phyloP scores from a whole-genome alignment of 2,888 invertebrate species.

The Sipha maydis region DNA sequence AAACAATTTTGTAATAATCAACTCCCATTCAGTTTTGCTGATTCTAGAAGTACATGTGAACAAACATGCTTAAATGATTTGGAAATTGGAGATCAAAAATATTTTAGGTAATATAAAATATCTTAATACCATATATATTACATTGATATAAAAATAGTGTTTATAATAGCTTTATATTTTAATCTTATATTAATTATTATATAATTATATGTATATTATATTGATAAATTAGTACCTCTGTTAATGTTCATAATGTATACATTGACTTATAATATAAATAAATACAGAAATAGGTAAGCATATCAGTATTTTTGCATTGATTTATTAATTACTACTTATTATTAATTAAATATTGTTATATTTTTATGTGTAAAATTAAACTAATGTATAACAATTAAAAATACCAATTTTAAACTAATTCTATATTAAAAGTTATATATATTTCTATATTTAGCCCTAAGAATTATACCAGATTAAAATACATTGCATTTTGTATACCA shows the following conservation, averaged over 20 bases:
- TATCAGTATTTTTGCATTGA: too few species aligned
- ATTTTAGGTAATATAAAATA: constrained; percentile 59
- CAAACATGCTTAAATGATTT: constrained; percentile 13
- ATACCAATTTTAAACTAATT: neutral
- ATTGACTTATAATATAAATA: too few species aligned
- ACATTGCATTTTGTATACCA: constrained; percentile 64
- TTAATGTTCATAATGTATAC: too few species aligned
- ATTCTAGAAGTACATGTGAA: constrained; percentile 65
- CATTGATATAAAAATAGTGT: neutral
- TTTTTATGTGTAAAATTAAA: neutral
- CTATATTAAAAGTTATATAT: neutral
- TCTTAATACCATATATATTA: neutral
- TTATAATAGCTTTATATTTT: neutral
- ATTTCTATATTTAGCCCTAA: constrained; percentile 62
- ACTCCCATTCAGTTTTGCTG: constrained; percentile 70
- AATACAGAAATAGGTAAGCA: too few species aligned
- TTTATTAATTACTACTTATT: too few species aligned
- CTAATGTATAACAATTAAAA: neutral
- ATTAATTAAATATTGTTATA: neutral
- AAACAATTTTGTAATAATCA: constrained; percentile 67
- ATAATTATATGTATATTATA: too few species aligned
- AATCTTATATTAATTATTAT: too few species aligned
- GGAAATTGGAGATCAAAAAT: constrained; percentile 34
- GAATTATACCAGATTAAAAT: constrained; percentile 63
- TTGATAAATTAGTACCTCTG: too few species aligned